Evolutionary conservation across 2,113 vertebrate species (phyloP).

Genomic region (Megalops atlanticus): DNA sequence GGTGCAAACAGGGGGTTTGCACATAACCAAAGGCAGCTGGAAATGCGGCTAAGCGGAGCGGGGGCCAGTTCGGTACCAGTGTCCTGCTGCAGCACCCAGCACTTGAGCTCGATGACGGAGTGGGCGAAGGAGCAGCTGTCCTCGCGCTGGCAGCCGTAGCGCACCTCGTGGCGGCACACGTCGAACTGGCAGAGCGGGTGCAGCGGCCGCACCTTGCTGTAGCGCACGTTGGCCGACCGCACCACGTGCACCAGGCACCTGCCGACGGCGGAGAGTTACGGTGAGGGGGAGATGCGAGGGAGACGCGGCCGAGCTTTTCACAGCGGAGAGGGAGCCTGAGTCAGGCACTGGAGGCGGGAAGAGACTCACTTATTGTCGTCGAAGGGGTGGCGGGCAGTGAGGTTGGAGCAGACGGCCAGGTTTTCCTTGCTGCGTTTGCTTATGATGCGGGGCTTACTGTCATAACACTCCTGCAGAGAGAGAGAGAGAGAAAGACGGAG

Average conservation of each 20-base stretch:
- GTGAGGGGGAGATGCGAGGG: background rate
- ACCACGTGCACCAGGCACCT: conserved; percentile 98
- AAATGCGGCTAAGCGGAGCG: too few relatives aligned
- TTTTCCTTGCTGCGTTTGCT: conserved; percentile 97
- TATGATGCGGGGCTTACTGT: conserved; percentile 98
- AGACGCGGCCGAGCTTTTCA: too few relatives aligned
- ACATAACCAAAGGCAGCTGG: too few relatives aligned
- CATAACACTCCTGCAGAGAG: conserved; percentile 89
- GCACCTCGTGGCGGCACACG: conserved; percentile 92
- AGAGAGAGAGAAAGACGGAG: background rate
- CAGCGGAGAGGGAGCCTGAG: background rate
- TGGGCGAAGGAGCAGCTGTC: conserved; percentile 98
- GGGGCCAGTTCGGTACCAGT: conserved; percentile 76
- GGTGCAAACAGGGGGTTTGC: too few relatives aligned
- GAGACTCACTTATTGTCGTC: conserved; percentile 92
- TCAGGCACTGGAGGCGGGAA: background rate
- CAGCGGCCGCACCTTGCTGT: conserved; percentile 95
- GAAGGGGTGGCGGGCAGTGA: conserved; percentile 91
- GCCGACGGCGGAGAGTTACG: background rate
- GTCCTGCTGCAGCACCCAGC: conserved; percentile 96
- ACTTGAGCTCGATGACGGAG: conserved; percentile 94
- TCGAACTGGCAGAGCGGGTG: conserved; percentile 97
- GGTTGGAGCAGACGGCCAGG: conserved; percentile 90
- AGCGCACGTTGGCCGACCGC: conserved; percentile 90
- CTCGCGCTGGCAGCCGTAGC: conserved; percentile 92